A percentile compares a stretch with the other conserved stretches of the same genome.
Conservation (phyloP, 2,113 vertebrate species). For the Phocoena sinus region DNA sequence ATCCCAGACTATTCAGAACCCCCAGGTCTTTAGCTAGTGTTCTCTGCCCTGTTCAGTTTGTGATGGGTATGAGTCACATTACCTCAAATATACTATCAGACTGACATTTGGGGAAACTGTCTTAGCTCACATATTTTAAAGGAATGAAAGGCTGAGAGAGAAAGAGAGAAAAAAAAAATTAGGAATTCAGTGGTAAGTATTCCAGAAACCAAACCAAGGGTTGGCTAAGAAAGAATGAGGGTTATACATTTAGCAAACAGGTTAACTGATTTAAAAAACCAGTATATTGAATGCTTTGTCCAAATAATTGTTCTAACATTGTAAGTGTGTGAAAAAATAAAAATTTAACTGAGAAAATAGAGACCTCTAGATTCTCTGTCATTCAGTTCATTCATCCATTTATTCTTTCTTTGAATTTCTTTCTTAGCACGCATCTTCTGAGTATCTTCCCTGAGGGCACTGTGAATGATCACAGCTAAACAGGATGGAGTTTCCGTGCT, state of each 20-base stretch:
- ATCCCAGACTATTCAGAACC: not conserved
- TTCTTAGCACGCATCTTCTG: not conserved
- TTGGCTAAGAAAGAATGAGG: not conserved
- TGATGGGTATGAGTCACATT: not conserved
- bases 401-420: not conserved
- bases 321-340: not conserved
- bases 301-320: not conserved
- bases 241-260: not conserved
- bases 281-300: not conserved
- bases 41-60: not conserved
- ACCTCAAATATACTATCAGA: not conserved
- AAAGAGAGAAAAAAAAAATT: not conserved
- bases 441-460: not conserved
- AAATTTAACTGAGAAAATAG: not conserved
- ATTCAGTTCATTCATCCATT: not conserved
- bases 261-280: not conserved
- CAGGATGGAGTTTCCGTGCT: not conserved
- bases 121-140: not conserved
- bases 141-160: not conserved
- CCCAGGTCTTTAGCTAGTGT: no score
- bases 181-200: not conserved
- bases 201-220: not conserved
- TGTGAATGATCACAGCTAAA: not conserved
- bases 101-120: not conserved
- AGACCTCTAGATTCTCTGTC: not conserved